Percentiles rank a stretch among this genome's conserved stretches.
phyloP scores from a whole-genome alignment of 2,888 invertebrate genomes.

The Meloe dianella region DNA sequence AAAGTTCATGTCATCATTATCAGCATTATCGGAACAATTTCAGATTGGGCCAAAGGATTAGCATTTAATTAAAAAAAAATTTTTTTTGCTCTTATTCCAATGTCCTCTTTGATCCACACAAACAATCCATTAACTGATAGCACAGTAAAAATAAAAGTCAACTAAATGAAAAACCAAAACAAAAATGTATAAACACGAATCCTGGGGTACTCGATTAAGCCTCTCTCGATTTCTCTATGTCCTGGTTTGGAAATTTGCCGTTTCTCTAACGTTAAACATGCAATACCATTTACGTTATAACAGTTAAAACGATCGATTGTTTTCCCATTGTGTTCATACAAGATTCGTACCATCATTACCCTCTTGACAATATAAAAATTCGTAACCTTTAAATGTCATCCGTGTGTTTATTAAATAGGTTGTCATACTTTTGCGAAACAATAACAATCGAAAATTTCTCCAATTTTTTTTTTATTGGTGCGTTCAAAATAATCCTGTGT shows the following conservation, averaged over 20 bases:
- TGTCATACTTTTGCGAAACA: not conserved
- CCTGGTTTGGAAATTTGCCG: slow-evolving; percentile 10
- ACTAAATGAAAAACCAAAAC: not conserved
- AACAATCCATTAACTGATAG: slow-evolving; percentile 12
- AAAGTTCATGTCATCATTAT: not conserved
- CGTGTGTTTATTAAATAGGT: slow-evolving; percentile 9
- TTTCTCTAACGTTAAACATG: slow-evolving; percentile 7
- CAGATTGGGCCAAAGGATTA: not conserved
- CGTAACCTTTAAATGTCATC: slow-evolving; percentile 11
- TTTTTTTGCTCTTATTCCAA: not conserved
- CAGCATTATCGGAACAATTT: not conserved
- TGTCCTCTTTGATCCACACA: slow-evolving; percentile 7
- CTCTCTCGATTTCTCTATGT: not conserved
- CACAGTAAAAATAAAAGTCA: not conserved
- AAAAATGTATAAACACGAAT: slow-evolving; percentile 6
- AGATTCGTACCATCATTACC: slow-evolving; percentile 11
- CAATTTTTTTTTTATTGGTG: not conserved
- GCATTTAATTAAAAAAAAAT: not conserved
- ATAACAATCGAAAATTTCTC: not conserved
- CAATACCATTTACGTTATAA: slow-evolving; percentile 12
- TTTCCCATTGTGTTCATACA: slow-evolving; percentile 3
- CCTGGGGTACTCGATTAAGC: slow-evolving; percentile 11
- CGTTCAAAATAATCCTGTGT: not conserved
- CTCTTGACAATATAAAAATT: not conserved
- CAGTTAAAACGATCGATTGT: slow-evolving; percentile 7